Evolutionary conservation across 2,113 vertebrate genomes (phyloP), one percentile per base, ranked within the genome.

Genomic region (Turdus rufiventris): DNA sequence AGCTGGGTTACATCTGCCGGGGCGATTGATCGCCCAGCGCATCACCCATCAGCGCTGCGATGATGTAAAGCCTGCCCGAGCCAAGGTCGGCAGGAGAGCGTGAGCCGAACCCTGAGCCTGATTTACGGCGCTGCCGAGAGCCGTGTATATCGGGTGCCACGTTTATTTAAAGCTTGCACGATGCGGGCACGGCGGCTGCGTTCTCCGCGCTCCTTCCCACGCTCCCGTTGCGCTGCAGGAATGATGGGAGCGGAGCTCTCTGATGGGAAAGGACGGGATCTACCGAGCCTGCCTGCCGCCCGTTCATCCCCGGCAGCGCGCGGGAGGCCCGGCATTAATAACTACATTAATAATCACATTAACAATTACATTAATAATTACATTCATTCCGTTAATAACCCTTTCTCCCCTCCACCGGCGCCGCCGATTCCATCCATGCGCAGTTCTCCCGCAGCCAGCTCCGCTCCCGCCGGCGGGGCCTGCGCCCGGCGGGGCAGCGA

Each of bases 181-280:
- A n/a, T 36, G 34, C 15, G 56, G 51, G 50, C 74, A 0, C 10
- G 36, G 51, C 33, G 45, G 63, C 5, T 0, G 82, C 88, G 5
- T 3, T 7, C 67, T 17, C 58, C 2, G 38, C 21, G 5, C 15
- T 43, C 3, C 86, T 79, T n/a, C 80, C 76, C 73, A 26, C 65
- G 56, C 70, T 71, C 18, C 89, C 61, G 42, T 8, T 33, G 68
- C 15, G 43, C 80, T 1, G 43, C 68, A 17, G 71, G 43, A 17
- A 33, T 26, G 12, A 43, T 7, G 75, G 85, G 25, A 79, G 85
- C 57, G 45, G 75, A 25, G 75, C 1, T 5, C 57, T 21, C 25
- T 0, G 25, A 1, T 5, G 0, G 25, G 34, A 3, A 16, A 17
- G 10, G n/a, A 29, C 0, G 38, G 18, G 47, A 23, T 38, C 8